Conservation (phyloP, 92 coral and sea anemone species). For the Plumapathes pennacea region DNA sequence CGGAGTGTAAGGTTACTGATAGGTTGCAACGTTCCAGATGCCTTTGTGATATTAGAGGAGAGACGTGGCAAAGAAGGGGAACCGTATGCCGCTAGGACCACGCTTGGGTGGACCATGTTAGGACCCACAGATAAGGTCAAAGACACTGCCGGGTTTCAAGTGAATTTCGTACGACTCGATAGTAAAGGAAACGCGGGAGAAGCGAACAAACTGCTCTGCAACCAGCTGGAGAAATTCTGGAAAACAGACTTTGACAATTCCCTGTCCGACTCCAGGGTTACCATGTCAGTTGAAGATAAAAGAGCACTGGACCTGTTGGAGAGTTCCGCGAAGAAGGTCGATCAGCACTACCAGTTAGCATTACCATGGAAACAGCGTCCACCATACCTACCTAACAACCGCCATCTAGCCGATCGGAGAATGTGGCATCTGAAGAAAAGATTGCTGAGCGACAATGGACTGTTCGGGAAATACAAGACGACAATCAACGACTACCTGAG, state of each 20-base stretch:
- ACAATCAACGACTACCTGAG: slow-evolving; percentile 47
- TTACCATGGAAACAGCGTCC: slow-evolving; percentile 50
- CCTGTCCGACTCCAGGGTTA: slow-evolving; percentile 19
- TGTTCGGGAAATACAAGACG: slow-evolving; percentile 51
- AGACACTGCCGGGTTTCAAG: not conserved
- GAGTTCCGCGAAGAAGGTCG: slow-evolving; percentile 25
- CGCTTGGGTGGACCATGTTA: slow-evolving; percentile 28
- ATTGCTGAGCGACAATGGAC: slow-evolving; percentile 16
- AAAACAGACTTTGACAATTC: slow-evolving; percentile 41
- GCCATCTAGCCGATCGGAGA: slow-evolving; percentile 31
- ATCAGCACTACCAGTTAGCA: slow-evolving; percentile 46
- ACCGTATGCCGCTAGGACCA: slow-evolving; percentile 23
- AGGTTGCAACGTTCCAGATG: slow-evolving; percentile 32
- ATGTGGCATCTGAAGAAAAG: slow-evolving; percentile 41
- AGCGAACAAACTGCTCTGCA: too few relatives aligned
- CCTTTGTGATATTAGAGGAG: slow-evolving; percentile 22
- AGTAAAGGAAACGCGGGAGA: too few relatives aligned
- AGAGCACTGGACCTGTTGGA: slow-evolving; percentile 44
- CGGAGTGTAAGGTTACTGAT: slow-evolving; percentile 22
- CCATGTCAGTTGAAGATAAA: slow-evolving; percentile 42
- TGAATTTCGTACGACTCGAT: slow-evolving; percentile 1
- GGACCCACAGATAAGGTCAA: slow-evolving; percentile 8
- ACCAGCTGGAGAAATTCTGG: slow-evolving; percentile 31
- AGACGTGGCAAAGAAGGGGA: slow-evolving; percentile 26
- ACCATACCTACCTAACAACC: slow-evolving; percentile 50